Base-by-base conservation (phyloP, 2,888 invertebrate species). In the Bombyx huttoni region DNA sequence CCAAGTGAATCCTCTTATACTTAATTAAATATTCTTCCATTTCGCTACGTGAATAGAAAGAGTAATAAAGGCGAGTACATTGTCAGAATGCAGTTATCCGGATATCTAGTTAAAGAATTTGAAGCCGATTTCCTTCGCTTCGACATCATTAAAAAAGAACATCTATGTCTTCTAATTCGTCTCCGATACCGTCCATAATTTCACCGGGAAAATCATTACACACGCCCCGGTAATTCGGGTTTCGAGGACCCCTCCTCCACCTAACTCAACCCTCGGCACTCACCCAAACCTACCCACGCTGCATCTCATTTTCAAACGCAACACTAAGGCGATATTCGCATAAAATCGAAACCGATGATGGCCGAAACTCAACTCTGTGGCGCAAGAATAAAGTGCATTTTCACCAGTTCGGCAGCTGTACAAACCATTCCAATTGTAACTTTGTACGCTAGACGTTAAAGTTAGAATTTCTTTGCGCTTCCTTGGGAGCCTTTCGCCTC, bases 161-260 rank as follows among this genome's bases (percentile, higher is more conserved):
- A 73, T 62, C 68, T 59, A 68, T 55, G 61, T 62, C 65, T 73
- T 74, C 68, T 75, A 73, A 75, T 78, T 70, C 75, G 70, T 71
- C 77, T 76, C 75, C 84, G 74, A 86, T 87, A 79, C 79, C 77
- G 74, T 73, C 78, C 78, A 83, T 85, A 83, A 84, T 85, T 85
- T 81, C 78, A 74, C 78, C 80, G 81, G 87, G 86, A 82, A 87
- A 88, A 87, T 88, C 87, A 87, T 88, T 88, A 88, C 84, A 83
- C 75, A 85, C 86, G 88, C 84, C 81, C 81, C 76, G 85, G 83
- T 84, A 84, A 87, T 86, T 87, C 84, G 83, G 85, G 81, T 85
- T 85, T 81, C 78, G 83, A 83, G 81, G 76, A 73, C 70, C 72
- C 73, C 72, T 67, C 62, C 67, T 61, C 52, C 53, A 55, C 58